Base-by-base conservation (phyloP, 1,140 invertebrate species). In the Teleopsis dalmanni region DNA sequence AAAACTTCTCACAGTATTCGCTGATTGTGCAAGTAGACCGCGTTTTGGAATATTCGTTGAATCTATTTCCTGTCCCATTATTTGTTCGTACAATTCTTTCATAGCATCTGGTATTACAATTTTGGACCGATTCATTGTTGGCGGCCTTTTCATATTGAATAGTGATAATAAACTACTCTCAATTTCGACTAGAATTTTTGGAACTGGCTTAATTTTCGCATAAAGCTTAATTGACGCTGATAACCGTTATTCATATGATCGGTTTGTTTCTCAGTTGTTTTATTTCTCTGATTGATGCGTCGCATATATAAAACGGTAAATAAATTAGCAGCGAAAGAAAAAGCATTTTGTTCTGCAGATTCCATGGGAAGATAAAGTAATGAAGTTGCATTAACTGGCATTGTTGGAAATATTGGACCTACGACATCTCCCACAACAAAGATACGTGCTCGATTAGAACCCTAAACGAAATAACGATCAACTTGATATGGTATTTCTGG, bases 401-500 rank as follows among this genome's bases (percentile, higher is more conserved):
- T 91, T 0, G 86, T 89, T 0, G 90, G 89, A 62, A 97, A 96
- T 16, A 92, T 87, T 1, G 93, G 90, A 2, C 92, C 93, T 0
- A 97, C 91, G 0, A 97, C 91, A 72, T 97, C 94, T 11, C 95
- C 94, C 10, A 95, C 88, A 1, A 97, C 71, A 2, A 87, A 87
- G n/a, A 97, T 77, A 9, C 78, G 77, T 8, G 91, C 92, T 55
- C 78, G 81, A 60, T 94, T 94, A 0, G 93, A 97, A 0, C 91
- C 92, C 60, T 86, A 94, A n/a, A 98, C 85, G 68, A 94, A 98
- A 65, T 92, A 90, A 54, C 92, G 83, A 56, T 89, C 82, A 55
- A 87, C 80, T 50, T 90, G 83, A 59, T 95, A 93, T 0, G 92
- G 87, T 46, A 94, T 89, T 46, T 91, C 81, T 1, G 91, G 92